These are phyloP conservation scores for Erebia epiphron DNA, from an alignment of 2,888 invertebrate species.

Conservation along the genomic window DNA sequence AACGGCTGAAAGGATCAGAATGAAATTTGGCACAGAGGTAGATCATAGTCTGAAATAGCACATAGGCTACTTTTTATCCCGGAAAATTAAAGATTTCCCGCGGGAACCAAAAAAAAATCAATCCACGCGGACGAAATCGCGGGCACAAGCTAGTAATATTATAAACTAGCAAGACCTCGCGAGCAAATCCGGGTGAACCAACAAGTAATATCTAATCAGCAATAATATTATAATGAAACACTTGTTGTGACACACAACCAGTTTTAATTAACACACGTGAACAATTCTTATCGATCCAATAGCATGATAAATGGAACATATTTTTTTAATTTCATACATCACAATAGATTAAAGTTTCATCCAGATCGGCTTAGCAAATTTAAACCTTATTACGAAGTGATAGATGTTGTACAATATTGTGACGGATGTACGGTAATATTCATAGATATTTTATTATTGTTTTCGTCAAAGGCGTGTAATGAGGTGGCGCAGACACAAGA, in stretches of 20 bases:
- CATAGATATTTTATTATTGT: slow-evolving; percentile 25
- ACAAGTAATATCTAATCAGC: neutral
- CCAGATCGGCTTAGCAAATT: neutral
- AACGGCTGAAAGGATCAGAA: too few relatives aligned
- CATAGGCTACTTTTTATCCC: too few relatives aligned
- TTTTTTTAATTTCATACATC: slow-evolving; percentile 18
- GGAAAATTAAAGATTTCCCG: too few relatives aligned
- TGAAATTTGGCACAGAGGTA: too few relatives aligned
- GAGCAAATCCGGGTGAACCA: too few relatives aligned
- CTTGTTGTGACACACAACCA: slow-evolving; percentile 21
- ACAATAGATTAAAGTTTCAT: slow-evolving; percentile 16
- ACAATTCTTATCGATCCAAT: slow-evolving; percentile 18
- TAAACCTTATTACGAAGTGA: neutral
- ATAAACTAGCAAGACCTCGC: too few relatives aligned
- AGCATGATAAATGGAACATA: slow-evolving; percentile 16
- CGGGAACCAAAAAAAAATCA: too few relatives aligned
- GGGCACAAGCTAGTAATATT: too few relatives aligned
- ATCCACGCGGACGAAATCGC: too few relatives aligned
- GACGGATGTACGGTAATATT: slow-evolving; percentile 24
- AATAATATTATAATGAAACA: neutral
- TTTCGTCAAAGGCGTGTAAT: slow-evolving; percentile 17
- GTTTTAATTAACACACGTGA: slow-evolving; percentile 19
- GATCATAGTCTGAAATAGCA: too few relatives aligned
- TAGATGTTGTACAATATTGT: neutral
- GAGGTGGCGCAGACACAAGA: slow-evolving; percentile 1